Evolutionary conservation across 2,113 vertebrate genomes (phyloP).

Genomic region (Eurystomus gularis): DNA sequence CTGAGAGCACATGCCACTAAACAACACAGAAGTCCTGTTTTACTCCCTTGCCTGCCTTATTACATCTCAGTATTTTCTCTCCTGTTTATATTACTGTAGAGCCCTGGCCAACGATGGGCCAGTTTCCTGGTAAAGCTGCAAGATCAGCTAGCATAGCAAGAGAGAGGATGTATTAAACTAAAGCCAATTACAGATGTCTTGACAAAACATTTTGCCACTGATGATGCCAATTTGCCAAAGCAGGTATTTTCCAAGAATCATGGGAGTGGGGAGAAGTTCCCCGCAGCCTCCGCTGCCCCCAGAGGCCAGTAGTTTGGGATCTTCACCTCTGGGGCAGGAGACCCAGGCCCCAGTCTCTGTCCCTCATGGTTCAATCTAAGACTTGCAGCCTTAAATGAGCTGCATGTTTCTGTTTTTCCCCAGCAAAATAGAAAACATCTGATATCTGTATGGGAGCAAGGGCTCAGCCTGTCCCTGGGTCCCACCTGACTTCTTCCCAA

Average conservation of each 20-base stretch:
- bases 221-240: background rate
- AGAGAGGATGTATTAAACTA: background rate
- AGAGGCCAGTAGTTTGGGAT: background rate
- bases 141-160: background rate
- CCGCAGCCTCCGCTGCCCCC: background rate
- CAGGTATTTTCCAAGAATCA: background rate
- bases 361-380: background rate
- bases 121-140: background rate
- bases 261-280: background rate
- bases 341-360: background rate
- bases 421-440: background rate
- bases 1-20: background rate
- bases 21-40: background rate
- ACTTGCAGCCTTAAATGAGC: background rate
- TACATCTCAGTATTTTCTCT: background rate
- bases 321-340: background rate
- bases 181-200: background rate
- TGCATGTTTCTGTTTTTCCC: background rate
- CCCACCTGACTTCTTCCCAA: background rate
- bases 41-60: background rate
- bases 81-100: background rate
- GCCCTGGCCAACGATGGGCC: accelerated
- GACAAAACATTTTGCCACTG: background rate
- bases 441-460: background rate
- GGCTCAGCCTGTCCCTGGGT: background rate